Evolutionary conservation across 2,888 invertebrate species (phyloP), one percentile per base, ranked within the genome.

Genomic region (Pachydiplax longipennis): DNA sequence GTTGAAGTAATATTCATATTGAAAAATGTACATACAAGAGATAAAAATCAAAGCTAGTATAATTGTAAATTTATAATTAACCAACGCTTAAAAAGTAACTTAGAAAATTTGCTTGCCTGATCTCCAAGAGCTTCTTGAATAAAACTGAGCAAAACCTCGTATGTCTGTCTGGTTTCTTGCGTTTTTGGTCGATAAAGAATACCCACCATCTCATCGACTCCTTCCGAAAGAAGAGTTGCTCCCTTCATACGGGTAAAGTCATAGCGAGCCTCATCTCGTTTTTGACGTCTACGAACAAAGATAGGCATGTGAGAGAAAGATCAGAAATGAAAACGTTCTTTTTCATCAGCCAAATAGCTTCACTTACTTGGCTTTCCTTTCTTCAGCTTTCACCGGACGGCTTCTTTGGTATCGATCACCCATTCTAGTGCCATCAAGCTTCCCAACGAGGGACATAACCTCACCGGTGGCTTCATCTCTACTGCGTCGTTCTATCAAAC

Each of bases 381-480:
- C 98, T 93, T 99, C 98, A 6, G 98, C 98, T 94, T 97, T 97
- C 83, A 98, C 98, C 0, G 99, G 99, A 93, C 97, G 97, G 0
- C 97, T 97, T 91, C 99, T 95, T 93, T 98, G 97, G 91, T 98
- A 98, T 90, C 98, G 95, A 94, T 99, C 99, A 0, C 99, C 99
- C 99, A 99, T 99, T 92, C 97, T 96, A 0, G 98, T 98, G 0
- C 98, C 98, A 2, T 95, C 95, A 80, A 99, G 95, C 94, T 98
- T 98, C 8, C 99, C 98, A 81, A 98, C 97, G 92, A 99, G 96
- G 91, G 99, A 98, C 94, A 99, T 96, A 92, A 99, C 99, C 94
- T 99, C 99, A 37, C 99, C 99, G 0, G 99, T 99, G 0, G 99
- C 99, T 94, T 99, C 99, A 98, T 99, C 99, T 92, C 99, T 96